phyloP scores from a whole-genome alignment of 23 tunicate genomes.

The Clavelina lepadiformis region DNA sequence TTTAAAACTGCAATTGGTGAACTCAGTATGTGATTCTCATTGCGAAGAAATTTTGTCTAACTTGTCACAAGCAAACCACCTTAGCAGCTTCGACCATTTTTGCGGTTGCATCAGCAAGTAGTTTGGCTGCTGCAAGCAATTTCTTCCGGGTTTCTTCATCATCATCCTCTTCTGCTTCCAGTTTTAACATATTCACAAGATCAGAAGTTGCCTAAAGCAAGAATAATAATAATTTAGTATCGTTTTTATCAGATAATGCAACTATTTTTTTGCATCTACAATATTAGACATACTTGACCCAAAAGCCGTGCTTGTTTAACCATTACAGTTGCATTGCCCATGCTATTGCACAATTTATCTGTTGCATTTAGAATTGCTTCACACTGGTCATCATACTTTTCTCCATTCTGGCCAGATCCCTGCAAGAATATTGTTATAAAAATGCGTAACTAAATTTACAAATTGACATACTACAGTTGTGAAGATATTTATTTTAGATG shows the following conservation, averaged over 20 bases:
- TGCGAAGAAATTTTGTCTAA: conserved; percentile 5
- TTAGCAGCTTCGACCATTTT: conserved; percentile 99
- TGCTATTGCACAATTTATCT: conserved; percentile 86
- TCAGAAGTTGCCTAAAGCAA: conserved; percentile 69
- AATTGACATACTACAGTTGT: too few relatives aligned
- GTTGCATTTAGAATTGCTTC: conserved; percentile 83
- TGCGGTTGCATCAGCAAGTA: conserved; percentile 93
- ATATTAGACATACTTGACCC: conserved; percentile 55
- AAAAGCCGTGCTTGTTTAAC: conserved; percentile 84
- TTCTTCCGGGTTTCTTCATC: conserved; percentile 77
- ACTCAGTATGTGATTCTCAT: neutral
- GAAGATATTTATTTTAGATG: too few relatives aligned
- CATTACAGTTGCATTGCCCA: conserved; percentile 97
- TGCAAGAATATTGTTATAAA: too few relatives aligned
- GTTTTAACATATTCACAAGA: conserved; percentile 81
- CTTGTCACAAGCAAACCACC: conserved; percentile 22
- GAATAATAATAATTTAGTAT: neutral
- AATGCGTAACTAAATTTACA: too few relatives aligned
- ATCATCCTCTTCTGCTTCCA: conserved; percentile 73
- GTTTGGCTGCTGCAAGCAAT: conserved; percentile 82
- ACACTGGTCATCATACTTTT: conserved; percentile 83
- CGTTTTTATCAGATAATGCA: neutral
- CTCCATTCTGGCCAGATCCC: conserved; percentile 55
- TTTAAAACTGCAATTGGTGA: neutral
- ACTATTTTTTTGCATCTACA: neutral